phyloP scores from a whole-genome alignment of 1,140 invertebrate genomes.

The Danaus plexippus region DNA sequence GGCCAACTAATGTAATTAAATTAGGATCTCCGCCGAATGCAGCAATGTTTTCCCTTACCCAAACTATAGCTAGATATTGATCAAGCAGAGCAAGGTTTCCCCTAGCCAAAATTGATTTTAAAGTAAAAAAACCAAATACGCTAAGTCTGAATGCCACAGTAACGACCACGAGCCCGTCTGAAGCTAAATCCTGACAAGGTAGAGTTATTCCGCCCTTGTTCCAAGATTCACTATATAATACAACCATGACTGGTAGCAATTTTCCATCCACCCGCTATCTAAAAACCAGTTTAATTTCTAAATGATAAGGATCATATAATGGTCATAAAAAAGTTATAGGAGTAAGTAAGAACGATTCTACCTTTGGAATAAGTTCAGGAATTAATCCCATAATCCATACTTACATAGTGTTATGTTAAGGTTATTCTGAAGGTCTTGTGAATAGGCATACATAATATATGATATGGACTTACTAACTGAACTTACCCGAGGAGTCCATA shows the following conservation, averaged over 20 bases:
- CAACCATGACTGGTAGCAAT: constrained; percentile 73
- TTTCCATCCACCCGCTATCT: constrained; percentile 72
- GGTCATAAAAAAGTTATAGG: background rate
- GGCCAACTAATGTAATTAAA: constrained; percentile 80
- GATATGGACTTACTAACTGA: background rate
- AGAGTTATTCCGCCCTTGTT: constrained; percentile 41
- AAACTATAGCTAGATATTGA: constrained; percentile 79
- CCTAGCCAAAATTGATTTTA: constrained; percentile 69
- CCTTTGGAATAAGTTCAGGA: no score
- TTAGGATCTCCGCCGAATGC: constrained; percentile 81
- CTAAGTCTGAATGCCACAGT: constrained; percentile 77
- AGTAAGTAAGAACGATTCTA: no score
- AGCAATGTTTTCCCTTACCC: constrained; percentile 80
- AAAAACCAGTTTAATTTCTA: constrained; percentile 26
- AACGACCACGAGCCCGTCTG: constrained; percentile 77
- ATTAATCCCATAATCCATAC: no score
- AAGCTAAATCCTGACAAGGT: constrained; percentile 77
- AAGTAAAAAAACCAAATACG: constrained; percentile 80
- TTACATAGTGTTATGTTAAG: no score
- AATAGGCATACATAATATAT: background rate
- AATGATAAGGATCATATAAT: background rate
- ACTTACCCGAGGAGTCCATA: constrained; percentile 54
- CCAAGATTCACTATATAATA: constrained; percentile 74
- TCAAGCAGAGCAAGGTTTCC: constrained; percentile 83
- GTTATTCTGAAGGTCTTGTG: no score